Percentiles rank a stretch among this genome's conserved stretches.
phyloP scores from a whole-genome alignment of 2,888 invertebrate species.

The Bimastos eiseni region DNA sequence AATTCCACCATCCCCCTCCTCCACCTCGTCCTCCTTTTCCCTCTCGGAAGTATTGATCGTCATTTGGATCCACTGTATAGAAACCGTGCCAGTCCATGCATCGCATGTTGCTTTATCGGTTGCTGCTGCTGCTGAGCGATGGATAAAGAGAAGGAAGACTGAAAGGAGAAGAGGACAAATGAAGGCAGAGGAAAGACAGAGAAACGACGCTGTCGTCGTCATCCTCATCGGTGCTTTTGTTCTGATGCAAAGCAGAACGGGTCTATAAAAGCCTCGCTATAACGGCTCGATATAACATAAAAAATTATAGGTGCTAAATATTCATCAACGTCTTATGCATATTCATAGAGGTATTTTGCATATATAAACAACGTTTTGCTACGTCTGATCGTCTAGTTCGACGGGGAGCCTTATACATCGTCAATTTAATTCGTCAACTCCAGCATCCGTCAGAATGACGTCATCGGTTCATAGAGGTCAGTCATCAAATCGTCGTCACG shows the following conservation, averaged over 20 bases:
- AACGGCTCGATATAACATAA: background rate
- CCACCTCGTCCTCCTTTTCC: background rate
- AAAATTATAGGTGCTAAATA: too few relatives aligned
- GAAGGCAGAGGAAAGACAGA: background rate
- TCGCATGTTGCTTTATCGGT: background rate
- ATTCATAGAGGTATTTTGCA: background rate
- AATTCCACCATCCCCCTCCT: background rate
- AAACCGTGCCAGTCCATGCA: background rate
- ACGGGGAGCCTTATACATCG: background rate
- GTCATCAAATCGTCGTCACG: background rate
- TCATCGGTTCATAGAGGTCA: background rate
- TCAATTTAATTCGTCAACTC: background rate
- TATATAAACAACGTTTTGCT: background rate
- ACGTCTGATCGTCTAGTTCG: background rate
- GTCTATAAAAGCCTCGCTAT: background rate
- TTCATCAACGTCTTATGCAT: background rate
- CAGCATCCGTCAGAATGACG: background rate
- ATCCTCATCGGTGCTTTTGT: background rate
- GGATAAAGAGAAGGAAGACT: background rate
- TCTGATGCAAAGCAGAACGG: background rate
- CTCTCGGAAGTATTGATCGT: background rate
- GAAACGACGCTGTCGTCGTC: background rate
- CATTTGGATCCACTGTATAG: background rate
- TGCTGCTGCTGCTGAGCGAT: slow-evolving; percentile 2
- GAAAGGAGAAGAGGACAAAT: background rate